A percentile compares a stretch with the other conserved stretches of the same genome.
phyloP scores from a whole-genome alignment of 2,113 vertebrate genomes.

The Gobiocypris rarus region DNA sequence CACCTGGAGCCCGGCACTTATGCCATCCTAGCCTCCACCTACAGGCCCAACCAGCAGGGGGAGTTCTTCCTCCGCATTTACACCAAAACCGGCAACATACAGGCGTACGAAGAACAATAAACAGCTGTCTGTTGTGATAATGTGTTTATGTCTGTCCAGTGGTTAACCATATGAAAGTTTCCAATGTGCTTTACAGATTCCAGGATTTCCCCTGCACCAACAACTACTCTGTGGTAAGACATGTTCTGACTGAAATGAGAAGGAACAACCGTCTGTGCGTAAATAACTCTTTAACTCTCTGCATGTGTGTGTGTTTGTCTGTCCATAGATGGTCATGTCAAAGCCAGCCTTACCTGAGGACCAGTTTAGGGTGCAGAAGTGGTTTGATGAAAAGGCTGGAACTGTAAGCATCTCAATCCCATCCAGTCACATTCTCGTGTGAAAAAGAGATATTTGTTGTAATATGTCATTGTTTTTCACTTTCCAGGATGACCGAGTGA shows the following conservation, averaged over 20 bases:
- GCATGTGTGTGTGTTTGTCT: slow-evolving; percentile 18
- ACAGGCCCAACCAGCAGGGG: slow-evolving; percentile 71
- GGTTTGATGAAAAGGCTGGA: slow-evolving; percentile 71
- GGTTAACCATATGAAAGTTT: background rate
- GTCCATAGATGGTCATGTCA: slow-evolving; percentile 68
- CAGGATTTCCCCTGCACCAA: slow-evolving; percentile 72
- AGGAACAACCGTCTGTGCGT: background rate
- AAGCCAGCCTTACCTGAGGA: slow-evolving; percentile 66
- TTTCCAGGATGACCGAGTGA: slow-evolving; percentile 71
- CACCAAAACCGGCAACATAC: slow-evolving; percentile 77
- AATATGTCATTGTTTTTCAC: slow-evolving; percentile 8
- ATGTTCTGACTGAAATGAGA: background rate
- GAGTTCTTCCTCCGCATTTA: slow-evolving; percentile 80
- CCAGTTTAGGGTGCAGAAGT: slow-evolving; percentile 61
- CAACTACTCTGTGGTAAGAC: slow-evolving; percentile 65
- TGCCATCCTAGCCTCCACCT: slow-evolving; percentile 73
- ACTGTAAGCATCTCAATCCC: slow-evolving; percentile 60
- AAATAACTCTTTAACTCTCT: background rate
- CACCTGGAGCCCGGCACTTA: slow-evolving; percentile 76
- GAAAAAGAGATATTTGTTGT: background rate
- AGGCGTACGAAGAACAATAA: slow-evolving; percentile 66
- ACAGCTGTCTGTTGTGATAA: background rate
- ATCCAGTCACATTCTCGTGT: background rate
- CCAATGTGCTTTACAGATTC: slow-evolving; percentile 63
- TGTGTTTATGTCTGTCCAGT: background rate